Evolutionary conservation across 2,888 invertebrate genomes (phyloP), one percentile per base, ranked within the genome.

Genomic region (Tribolium freemani): DNA sequence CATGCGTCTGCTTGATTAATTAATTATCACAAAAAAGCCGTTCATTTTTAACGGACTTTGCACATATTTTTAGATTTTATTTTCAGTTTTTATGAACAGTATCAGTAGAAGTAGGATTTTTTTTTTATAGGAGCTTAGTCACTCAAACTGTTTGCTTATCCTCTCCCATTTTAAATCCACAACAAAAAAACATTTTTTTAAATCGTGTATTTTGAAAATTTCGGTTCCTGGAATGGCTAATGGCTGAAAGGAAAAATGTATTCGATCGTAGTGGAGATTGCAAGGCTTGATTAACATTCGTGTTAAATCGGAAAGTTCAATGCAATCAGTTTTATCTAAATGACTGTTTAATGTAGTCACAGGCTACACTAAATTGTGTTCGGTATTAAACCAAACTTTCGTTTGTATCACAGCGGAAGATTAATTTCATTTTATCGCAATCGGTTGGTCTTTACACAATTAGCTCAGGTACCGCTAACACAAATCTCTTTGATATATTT

Each of bases 291-390:
- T 58, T 44, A 45, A 45, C 57, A 44, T 58, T 58, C 57, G 20
- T 16, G 31, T 45, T 38, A 38, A 61, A 61, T 48, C 11, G 60
- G 11, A 3, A n/a, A 21, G 10, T 61, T 30, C 50, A 57, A 67
- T 67, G 46, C 67, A 38, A 67, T 56, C 16, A 31, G 51, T 68
- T 67, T 60, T 60, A 68, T 68, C 58, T 68, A 58, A 68, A 68
- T 60, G 45, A 21, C 51, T 51, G 50, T 60, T 60, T 68, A 68
- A 58, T 68, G 56, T 44, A 60, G 51, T 60, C 60, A 48, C 44
- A 68, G 51, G 30, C 30, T 16, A 20, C 4, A 44, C 57, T 44
- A 58, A 58, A 44, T 44, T 26, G 20, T 61, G 10, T 48, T 57
- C n/a, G 57, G 5, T 61, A 50, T 38, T 38, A 38, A 38, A 61